Evolutionary conservation across 2,888 invertebrate genomes (phyloP).

Genomic region (Thera obeliscata): DNA sequence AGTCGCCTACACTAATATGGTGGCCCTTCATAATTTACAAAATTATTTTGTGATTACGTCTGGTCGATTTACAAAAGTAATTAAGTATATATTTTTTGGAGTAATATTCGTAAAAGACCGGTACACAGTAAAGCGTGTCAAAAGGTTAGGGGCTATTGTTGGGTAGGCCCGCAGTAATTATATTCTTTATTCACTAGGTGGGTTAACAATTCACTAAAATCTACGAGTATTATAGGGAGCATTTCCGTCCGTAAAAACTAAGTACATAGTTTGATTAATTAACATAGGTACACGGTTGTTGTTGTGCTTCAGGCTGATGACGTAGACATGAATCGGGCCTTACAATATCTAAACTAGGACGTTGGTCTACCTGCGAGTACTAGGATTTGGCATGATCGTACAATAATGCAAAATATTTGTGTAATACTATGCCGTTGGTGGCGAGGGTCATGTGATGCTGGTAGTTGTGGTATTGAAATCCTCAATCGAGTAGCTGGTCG

Average conservation of each 20-base stretch:
- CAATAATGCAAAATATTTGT: constrained; percentile 40
- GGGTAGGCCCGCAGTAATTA: too few relatives aligned
- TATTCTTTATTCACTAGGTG: too few relatives aligned
- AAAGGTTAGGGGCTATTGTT: not conserved
- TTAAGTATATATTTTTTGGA: not conserved
- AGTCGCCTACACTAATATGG: not conserved
- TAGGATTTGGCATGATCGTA: constrained; percentile 31
- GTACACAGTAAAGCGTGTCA: not conserved
- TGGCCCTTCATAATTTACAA: too few relatives aligned
- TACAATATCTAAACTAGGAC: constrained; percentile 7
- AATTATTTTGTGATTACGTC: too few relatives aligned
- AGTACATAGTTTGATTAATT: not conserved
- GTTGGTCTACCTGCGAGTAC: constrained; percentile 14
- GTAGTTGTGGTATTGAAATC: constrained; percentile 37
- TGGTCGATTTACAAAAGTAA: too few relatives aligned
- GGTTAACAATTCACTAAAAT: not conserved
- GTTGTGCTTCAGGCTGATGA: not conserved
- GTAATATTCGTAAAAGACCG: not conserved
- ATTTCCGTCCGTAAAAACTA: not conserved
- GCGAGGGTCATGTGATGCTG: constrained; percentile 57
- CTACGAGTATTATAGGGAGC: not conserved
- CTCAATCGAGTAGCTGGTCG: constrained; percentile 34
- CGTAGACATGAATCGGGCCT: not conserved
- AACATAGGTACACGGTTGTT: not conserved
- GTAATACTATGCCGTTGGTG: constrained; percentile 15